Conservation (phyloP, 2,888 invertebrate species). For the Philereme vetulata region DNA sequence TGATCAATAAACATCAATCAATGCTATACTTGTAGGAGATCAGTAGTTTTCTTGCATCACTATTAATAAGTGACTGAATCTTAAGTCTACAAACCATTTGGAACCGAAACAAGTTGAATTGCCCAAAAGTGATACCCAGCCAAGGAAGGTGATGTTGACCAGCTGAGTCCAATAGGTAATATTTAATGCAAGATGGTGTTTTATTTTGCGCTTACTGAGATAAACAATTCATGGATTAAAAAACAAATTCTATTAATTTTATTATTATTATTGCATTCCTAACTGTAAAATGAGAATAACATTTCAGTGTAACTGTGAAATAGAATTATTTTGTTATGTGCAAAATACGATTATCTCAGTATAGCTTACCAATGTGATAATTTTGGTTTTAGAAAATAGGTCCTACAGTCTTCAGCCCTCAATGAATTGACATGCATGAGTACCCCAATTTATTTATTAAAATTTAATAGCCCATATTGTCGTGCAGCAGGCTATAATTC, state of each 20-base stretch:
- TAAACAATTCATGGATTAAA: neutral
- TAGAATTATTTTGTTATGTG: neutral
- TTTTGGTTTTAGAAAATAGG: neutral
- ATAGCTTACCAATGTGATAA: too few species aligned
- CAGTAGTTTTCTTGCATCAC: neutral
- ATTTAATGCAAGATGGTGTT: conserved; percentile 3
- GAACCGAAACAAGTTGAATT: neutral
- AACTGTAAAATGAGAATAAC: too few species aligned
- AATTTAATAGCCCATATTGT: conserved; percentile 39
- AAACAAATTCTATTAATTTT: neutral
- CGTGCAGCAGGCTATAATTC: conserved; percentile 64
- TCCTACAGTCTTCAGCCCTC: neutral
- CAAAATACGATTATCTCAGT: neutral
- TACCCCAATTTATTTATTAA: conserved; percentile 8
- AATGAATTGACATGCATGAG: conserved; percentile 16
- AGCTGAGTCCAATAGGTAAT: neutral
- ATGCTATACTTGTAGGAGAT: too few species aligned
- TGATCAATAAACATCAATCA: too few species aligned
- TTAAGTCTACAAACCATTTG: neutral
- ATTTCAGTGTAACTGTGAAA: too few species aligned
- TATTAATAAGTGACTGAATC: too few species aligned
- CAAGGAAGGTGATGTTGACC: neutral
- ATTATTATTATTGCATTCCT: neutral
- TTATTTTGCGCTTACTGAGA: conserved; percentile 1
- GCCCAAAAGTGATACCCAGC: too few species aligned